Evolutionary conservation across 2,888 invertebrate genomes (phyloP), one percentile per base, ranked within the genome.

Genomic region (Pollenia labialis): DNA sequence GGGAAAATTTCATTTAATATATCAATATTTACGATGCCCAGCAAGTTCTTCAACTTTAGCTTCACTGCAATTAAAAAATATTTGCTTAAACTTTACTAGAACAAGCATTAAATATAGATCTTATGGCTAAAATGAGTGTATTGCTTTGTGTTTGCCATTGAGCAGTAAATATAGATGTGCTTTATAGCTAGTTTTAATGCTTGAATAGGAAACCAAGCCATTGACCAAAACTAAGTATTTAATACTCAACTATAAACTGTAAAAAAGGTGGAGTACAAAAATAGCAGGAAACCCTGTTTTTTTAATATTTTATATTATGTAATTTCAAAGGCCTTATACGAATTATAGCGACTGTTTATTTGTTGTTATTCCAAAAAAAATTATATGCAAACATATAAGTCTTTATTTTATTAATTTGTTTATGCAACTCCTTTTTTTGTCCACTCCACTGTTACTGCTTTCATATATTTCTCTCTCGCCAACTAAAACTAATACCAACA

Each of bases 121-220:
- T 52, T 56, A 68, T 46, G 23, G 12, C 16, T 44, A 64, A 52
- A 58, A 32, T 14, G 48, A 50, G 44, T 54, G n/a, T 54, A 12
- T 14, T 46, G 68, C 16, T 60, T 48, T 62, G 62, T 62, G 9
- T 42, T 32, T 46, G 2, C 23, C 40, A 32, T 16, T 14, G 32
- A 8, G 32, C 46, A 50, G 11, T 32, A 42, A 23, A 40, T 8
- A 12, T 62, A 18, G n/a, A 18, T 74, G 40, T 48, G 18, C 42
- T 66, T 66, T 74, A 56, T 48, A n/a, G 62, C 40, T 54, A 52
- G 62, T 72, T 81, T 74, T 68, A 74, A 74, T 74, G 66, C 66
- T 66, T 58, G 56, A 58, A 74, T 66, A 68, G 74, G 42, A 81
- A 66, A 81, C 58, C 16, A 48, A 58, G 66, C 23, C 60, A 69